Base-by-base conservation (phyloP, 2,888 invertebrate species). In the Dryobotodes eremita region DNA sequence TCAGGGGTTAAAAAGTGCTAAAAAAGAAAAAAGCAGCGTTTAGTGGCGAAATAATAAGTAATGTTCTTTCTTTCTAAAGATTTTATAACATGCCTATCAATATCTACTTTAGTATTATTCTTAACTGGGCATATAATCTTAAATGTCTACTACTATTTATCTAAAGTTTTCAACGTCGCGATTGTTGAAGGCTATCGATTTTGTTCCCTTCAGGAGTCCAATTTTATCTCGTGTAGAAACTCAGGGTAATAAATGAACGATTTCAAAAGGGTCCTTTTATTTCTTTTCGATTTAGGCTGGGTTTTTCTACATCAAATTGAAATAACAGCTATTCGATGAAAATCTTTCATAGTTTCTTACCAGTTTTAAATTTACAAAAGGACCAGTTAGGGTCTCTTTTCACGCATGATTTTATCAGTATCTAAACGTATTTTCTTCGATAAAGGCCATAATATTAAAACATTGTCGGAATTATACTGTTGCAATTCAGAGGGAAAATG, bases 101-200 rank as follows among this genome's bases (percentile, higher is more conserved):
- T 42, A n/a, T n/a, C 59, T 55, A 26, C 17, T 70, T 50, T 46
- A 23, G 64, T n/a, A 31, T 61, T 23, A 61, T 61, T 80, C 61
- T 69, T 71, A 71, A 77, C 66, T 77, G 66, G 71, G 64, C 71
- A 59, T 71, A 53, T 69, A 71, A 83, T 84, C 74, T 81, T 57
- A 71, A 85, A 81, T 71, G 80, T n/a, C 57, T 71, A 31, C n/a
- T n/a, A 36, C 75, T 79, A 82, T 86, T 86, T 71, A 81, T 79
- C 68, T 83, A 53, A 62, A 84, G 74, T 81, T 80, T 80, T 79
- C 77, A 73, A 76, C 79, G 59, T 64, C 79, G 55, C 50, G 31
- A 79, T 82, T 84, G 80, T 87, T 82, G 83, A 86, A 82, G 78
- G 81, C 65, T 72, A 86, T 84, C 84, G 84, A 85, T 86, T 87